These are phyloP conservation scores for Amphiprion ocellaris DNA, from an alignment of 2,113 vertebrate species.

Conservation along the genomic window DNA sequence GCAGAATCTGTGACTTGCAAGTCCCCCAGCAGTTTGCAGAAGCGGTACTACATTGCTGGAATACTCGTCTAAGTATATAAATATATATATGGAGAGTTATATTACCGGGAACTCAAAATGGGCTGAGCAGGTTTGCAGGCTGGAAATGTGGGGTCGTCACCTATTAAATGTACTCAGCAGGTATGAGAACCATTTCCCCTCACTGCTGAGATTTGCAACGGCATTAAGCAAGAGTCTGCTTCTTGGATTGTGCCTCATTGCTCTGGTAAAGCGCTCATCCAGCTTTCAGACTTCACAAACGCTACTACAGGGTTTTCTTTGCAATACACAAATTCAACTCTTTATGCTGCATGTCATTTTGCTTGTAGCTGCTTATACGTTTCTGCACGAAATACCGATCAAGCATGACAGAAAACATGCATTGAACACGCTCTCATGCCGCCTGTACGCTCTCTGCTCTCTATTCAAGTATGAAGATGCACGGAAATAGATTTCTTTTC, in stretches of 20 bases:
- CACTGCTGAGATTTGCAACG: conserved; percentile 2
- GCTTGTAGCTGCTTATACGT: conserved; percentile 23
- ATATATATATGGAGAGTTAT: background rate
- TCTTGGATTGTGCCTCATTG: conserved; percentile 11
- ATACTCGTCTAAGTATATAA: too few species aligned
- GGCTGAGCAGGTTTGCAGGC: background rate
- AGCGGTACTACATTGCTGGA: too few species aligned
- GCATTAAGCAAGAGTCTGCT: conserved; percentile 31
- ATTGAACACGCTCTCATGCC: conserved; percentile 39
- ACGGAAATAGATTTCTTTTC: conserved; percentile 62
- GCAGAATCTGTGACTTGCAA: too few species aligned
- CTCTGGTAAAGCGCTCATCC: conserved; percentile 2
- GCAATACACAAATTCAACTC: background rate
- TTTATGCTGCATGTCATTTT: conserved; percentile 17
- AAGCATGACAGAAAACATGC: conserved; percentile 51
- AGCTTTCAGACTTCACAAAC: conserved; percentile 2
- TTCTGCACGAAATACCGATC: conserved; percentile 32
- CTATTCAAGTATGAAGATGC: conserved; percentile 17
- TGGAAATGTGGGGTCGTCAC: conserved; percentile 1
- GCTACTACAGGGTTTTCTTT: background rate
- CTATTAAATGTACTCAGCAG: conserved; percentile 27
- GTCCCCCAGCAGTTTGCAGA: too few species aligned
- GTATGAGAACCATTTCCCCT: conserved; percentile 19
- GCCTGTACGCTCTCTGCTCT: conserved; percentile 1
- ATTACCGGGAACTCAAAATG: background rate